phyloP scores from a whole-genome alignment of 2,888 invertebrate genomes.

The Drosophila affinis region DNA sequence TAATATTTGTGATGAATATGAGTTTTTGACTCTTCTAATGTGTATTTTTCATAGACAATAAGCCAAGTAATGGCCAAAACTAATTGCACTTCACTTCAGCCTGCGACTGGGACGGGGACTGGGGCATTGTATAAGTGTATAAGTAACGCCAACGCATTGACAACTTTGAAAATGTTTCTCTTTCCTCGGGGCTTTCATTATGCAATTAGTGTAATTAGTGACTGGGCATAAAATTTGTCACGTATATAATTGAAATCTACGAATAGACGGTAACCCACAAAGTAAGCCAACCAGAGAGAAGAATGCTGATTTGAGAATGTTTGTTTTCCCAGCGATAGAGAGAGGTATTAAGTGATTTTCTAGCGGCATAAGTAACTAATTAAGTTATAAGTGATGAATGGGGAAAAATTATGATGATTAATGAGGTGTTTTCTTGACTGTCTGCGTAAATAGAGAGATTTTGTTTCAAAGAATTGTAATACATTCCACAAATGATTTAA shows the following conservation, averaged over 20 bases:
- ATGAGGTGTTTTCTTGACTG: slow-evolving; percentile 4
- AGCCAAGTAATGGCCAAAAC: slow-evolving; percentile 32
- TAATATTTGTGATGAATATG: slow-evolving; percentile 3
- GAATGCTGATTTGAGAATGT: slow-evolving; percentile 47
- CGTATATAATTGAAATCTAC: slow-evolving; percentile 45
- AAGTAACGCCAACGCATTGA: slow-evolving; percentile 59
- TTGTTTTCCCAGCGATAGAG: slow-evolving; percentile 27
- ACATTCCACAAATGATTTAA: neutral
- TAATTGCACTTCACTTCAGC: slow-evolving; percentile 50
- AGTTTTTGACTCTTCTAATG: neutral
- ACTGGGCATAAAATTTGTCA: slow-evolving; percentile 57
- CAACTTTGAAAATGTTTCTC: slow-evolving; percentile 33
- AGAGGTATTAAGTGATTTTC: slow-evolving; percentile 17
- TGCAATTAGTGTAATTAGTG: slow-evolving; percentile 65
- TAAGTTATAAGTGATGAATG: slow-evolving; percentile 18
- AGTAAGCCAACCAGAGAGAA: slow-evolving; percentile 50
- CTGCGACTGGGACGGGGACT: slow-evolving; percentile 4
- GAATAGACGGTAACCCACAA: slow-evolving; percentile 47
- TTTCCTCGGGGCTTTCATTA: slow-evolving; percentile 28
- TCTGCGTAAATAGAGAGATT: neutral
- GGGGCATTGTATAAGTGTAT: slow-evolving; percentile 54
- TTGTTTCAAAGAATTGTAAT: neutral
- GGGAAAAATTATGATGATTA: slow-evolving; percentile 21
- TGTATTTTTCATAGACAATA: slow-evolving; percentile 28
- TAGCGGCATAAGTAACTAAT: slow-evolving; percentile 1